A percentile compares a stretch with the other conserved stretches of the same genome.
phyloP scores from a whole-genome alignment of 2,113 vertebrate genomes.

The Rhagologus leucostigma region DNA sequence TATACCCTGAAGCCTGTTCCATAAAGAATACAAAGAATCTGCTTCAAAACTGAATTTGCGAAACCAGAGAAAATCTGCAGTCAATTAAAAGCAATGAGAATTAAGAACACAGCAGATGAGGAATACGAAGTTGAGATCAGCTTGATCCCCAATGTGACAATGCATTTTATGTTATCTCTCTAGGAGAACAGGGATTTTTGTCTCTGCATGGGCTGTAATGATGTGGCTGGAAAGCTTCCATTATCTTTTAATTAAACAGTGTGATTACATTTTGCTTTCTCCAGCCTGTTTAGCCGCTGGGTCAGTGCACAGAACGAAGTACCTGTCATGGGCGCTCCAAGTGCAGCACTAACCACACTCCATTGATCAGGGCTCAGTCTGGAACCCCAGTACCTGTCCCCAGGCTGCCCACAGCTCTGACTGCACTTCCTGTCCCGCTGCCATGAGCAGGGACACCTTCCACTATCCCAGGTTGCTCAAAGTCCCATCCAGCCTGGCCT shows the following conservation, averaged over 20 bases:
- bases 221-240: constrained; percentile 30
- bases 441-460: background rate
- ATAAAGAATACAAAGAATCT: background rate
- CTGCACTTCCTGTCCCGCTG: background rate
- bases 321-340: fast-evolving
- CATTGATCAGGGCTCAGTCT: background rate
- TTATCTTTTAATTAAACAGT: constrained; percentile 33
- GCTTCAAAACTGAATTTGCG: background rate
- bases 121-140: background rate
- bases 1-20: background rate
- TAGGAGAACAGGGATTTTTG: background rate
- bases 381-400: background rate
- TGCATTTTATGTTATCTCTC: background rate
- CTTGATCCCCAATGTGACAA: background rate
- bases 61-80: constrained; percentile 8
- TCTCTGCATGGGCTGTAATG: background rate
- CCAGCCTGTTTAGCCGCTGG: background rate
- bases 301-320: background rate
- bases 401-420: background rate
- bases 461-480: background rate
- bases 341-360: background rate
- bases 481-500: background rate
- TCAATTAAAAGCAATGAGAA: background rate
- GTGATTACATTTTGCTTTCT: background rate
- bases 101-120: background rate